Evolutionary conservation across 2,888 invertebrate species (phyloP), one percentile per base, ranked within the genome.

Genomic region (Altica lythri): DNA sequence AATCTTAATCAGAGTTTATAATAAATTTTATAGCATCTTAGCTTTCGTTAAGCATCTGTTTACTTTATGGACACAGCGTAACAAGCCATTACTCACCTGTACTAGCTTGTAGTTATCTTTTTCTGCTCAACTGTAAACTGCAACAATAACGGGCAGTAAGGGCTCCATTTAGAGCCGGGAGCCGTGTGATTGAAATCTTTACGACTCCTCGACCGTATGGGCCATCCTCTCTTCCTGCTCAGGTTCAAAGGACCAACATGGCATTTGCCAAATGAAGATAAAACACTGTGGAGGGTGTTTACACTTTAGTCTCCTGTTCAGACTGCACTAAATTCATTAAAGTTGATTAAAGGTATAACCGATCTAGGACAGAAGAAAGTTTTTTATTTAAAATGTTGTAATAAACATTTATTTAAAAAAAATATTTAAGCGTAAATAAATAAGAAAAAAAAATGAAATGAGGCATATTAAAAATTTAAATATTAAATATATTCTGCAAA

Each of bases 281-380:
- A 61, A 68, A 58, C 55, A 60, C 63, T 59, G 63, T 63, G 66
- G 38, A 29, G 67, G 64, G 64, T 61, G 60, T 55, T 59, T 27
- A 8, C 27, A 8, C 37, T 52, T 52, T 55, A 47, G n/a, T n/a
- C 47, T 59, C 58, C 63, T 59, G 60, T 42, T 25, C 34, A 64
- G 64, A 65, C 61, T 61, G 62, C 63, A 61, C 63, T 66, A 68
- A 68, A 68, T 68, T 68, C 67, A 68, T 68, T 68, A 67, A 56
- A 50, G 44, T 50, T 55, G 60, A 63, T 67, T 67, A 64, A 61
- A 64, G 64, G 64, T 65, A 65, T 64, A 63, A 63, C n/a, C n/a
- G n/a, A n/a, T n/a, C n/a, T n/a, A n/a, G n/a, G n/a, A n/a, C n/a
- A n/a, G n/a, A n/a, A n/a, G n/a, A n/a, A n/a, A n/a, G n/a, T n/a